Evolutionary conservation across 2,113 vertebrate species (phyloP), one percentile per base, ranked within the genome.

Genomic region (Pavo muticus): DNA sequence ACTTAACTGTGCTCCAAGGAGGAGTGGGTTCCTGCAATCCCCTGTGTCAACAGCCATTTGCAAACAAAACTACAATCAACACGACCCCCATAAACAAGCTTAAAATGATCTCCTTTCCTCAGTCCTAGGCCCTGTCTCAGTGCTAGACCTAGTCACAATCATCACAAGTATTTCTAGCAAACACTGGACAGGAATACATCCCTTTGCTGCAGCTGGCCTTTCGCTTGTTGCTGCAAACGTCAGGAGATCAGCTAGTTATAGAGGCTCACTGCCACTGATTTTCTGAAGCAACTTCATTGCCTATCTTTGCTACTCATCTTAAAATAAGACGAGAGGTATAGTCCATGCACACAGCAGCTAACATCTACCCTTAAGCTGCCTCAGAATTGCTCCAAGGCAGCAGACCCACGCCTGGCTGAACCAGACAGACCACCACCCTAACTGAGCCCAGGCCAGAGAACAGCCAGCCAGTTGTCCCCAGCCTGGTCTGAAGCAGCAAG

Each of bases 381-480:
- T 47, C n/a, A 54, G 61, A 47, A 40, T 24, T 30, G 39, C 27
- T 15, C 4, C 9, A 40, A 86, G 14, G 39, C 6, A 71, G 16
- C 25, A 79, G 35, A 37, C 5, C 27, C 18, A 32, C 0, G 2
- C 32, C 54, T 61, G 48, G 23, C 23, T 48, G 48, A 48, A 11
- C 48, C 48, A 48, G 48, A 47, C 19, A 47, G 45, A 50, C 48
- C 11, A 73, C 16, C 47, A 76, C 45, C 56, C 15, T n/a, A 14
- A n/a, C 3, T 24, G 48, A 17, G 15, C 59, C 40, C 63, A 44
- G 10, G 3, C 27, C 35, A 45, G 30, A 24, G 3, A 60, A 10
- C 0, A 75, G 29, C 30, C 0, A 35, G 11, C 15, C 30, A 29
- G 1, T 8, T 37, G n/a, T 24, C 81, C 15, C 2, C 6, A 27